A percentile compares a stretch with the other conserved stretches of the same genome.
These are phyloP conservation scores for Cassiopea andromeda DNA, from an alignment of 30 jellyfish, hydroid and myxozoan species.

Conservation along the genomic window DNA sequence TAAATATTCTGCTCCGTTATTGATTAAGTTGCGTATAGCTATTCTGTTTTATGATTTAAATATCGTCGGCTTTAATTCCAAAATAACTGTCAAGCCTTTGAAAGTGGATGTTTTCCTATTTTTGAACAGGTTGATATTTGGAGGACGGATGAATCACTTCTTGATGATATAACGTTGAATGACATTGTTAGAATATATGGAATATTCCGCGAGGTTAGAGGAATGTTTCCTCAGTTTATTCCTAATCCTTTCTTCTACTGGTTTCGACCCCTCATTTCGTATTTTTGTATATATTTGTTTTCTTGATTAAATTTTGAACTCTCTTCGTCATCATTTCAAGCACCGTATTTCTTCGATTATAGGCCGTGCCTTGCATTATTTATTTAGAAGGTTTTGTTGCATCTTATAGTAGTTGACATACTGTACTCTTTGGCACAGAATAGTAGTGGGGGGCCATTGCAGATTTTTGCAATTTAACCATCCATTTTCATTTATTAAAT, in stretches of 20 bases:
- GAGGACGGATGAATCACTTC: conserved; percentile 93
- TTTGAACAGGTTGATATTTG: conserved; percentile 81
- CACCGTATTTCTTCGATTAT: background rate
- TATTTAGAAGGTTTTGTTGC: too few relatives aligned
- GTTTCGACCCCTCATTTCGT: background rate
- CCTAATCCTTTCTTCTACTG: background rate
- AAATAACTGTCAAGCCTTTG: too few relatives aligned
- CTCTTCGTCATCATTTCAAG: background rate
- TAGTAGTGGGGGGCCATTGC: too few relatives aligned
- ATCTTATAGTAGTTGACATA: too few relatives aligned
- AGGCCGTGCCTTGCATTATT: too few relatives aligned
- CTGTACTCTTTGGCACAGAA: too few relatives aligned
- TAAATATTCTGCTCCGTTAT: too few relatives aligned
- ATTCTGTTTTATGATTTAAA: too few relatives aligned
- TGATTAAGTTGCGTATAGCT: too few relatives aligned
- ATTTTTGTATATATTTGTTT: background rate
- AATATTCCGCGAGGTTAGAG: conserved; percentile 87
- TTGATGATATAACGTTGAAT: conserved; percentile 76
- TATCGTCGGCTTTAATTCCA: too few relatives aligned
- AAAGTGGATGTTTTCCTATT: background rate
- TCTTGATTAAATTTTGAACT: background rate
- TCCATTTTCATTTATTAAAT: too few relatives aligned
- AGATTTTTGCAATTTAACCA: too few relatives aligned
- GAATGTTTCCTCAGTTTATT: background rate
- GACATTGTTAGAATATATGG: conserved; percentile 90